These are phyloP conservation scores for Sinocyclocheilus anshuiensis DNA, from an alignment of 2,113 vertebrate species.

Conservation along the genomic window DNA sequence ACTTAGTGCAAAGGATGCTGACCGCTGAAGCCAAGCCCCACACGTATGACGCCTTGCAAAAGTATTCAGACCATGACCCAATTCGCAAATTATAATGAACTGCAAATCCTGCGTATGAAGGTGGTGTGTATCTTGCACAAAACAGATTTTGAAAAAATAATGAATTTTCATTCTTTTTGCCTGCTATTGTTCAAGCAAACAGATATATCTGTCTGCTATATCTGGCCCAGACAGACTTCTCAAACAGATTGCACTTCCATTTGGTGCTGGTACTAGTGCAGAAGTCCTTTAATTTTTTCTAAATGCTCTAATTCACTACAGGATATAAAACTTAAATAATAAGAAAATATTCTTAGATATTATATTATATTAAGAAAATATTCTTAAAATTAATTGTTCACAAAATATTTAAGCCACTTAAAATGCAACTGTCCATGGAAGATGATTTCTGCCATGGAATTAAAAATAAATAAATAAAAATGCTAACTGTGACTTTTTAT, in stretches of 20 bases:
- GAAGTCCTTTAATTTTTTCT: background rate
- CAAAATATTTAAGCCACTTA: too few relatives aligned
- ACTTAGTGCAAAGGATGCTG: slow-evolving; percentile 60
- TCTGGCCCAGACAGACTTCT: background rate
- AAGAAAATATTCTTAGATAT: background rate
- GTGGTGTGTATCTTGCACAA: background rate
- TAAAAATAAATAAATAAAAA: too few relatives aligned
- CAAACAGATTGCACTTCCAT: background rate
- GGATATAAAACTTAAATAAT: too few relatives aligned
- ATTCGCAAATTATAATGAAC: background rate
- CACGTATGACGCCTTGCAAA: slow-evolving; percentile 50
- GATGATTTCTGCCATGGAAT: too few relatives aligned
- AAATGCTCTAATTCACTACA: too few relatives aligned
- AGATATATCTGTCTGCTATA: background rate
- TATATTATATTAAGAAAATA: too few relatives aligned
- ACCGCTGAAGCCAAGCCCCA: slow-evolving; percentile 60
- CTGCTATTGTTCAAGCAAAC: background rate
- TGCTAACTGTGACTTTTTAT: too few relatives aligned
- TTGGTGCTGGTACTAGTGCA: background rate
- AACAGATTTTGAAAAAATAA: background rate
- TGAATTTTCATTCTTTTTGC: background rate
- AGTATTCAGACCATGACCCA: slow-evolving; percentile 1
- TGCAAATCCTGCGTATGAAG: background rate
- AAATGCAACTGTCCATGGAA: too few relatives aligned
- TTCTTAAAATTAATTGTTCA: too few relatives aligned